Evolutionary conservation across 2,888 invertebrate species (phyloP), one percentile per base, ranked within the genome.

Genomic region (Thecocarcelia acutangulata): DNA sequence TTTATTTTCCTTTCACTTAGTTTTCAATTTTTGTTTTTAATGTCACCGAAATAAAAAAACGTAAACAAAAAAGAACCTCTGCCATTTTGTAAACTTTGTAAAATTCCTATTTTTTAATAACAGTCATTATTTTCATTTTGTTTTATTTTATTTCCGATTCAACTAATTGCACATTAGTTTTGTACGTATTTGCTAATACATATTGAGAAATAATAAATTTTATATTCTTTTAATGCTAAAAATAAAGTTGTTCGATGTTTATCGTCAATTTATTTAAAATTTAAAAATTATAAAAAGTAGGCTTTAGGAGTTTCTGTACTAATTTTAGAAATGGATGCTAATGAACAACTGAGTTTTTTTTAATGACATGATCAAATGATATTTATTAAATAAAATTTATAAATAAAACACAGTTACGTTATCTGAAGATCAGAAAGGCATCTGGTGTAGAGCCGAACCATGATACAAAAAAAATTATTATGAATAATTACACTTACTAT

Each of bases 11-110:
- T 59, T n/a, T n/a, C 8, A 42, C 2, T 59, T 75, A 77, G 68
- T 83, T 68, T 83, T 58, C 21, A 46, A 50, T 73, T 80, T 76
- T 56, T 81, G 46, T 46, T 46, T 15, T n/a, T 4, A 44, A 24
- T 24, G 40, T 58, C 28, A 11, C 3, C 33, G 52, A 75, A 3
- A 66, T 17, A 40, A 15, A 21, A 46, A 58, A 28, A 46, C 6
- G 6, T 19, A 40, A 50, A 54, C 83, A 83, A 85, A 74, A 84
- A 87, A 86, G 86, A 87, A 85, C 86, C 87, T 85, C 86, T 86
- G 83, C 86, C 86, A 86, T 85, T 81, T 80, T 59, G 69, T 70
- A 58, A 37, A 58, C 44, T 50, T 37, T 48, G 15, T 46, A 70
- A 33, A 69, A 21, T 56, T 59, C 59, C 74, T 40, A 13, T 24